Evolutionary conservation across 2,113 vertebrate species (phyloP), one percentile per base, ranked within the genome.

Genomic region (Hoplias malabaricus): DNA sequence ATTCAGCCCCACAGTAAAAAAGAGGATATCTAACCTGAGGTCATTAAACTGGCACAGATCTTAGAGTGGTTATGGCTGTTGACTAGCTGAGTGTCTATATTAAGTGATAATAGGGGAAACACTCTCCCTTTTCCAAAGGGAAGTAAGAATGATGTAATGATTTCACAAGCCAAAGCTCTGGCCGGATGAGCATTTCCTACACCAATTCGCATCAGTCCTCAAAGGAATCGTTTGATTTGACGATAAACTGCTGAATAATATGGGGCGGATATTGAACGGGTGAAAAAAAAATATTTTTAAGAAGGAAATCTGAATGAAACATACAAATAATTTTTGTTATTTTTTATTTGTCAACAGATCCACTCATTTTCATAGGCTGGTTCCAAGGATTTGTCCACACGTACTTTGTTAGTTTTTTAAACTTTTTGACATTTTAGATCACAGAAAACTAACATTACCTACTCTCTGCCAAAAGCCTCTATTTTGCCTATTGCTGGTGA

Each of bases 141-240:
- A 83, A 84, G 76, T 67, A 40, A 84, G 75, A 40, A 69, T 86
- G 88, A 86, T 53, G 72, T 84, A 78, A 88, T 73, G 50, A 11
- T 63, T 76, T 67, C 73, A 79, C 65, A 69, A 76, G 71, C 72
- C 73, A 65, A 67, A 81, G 38, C 73, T 38, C 68, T n/a, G 63
- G 61, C 77, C 72, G 77, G 77, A 79, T 72, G 68, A 71, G 61
- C 69, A 54, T 71, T 67, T 82, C 67, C 69, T 79, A 50, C 25
- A 75, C 68, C 77, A 53, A 70, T 23, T 53, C 48, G 23, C 21
- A 21, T 75, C 76, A 57, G 21, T 46, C 29, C 62, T 70, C 70
- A 14, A 27, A 14, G 23, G 54, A 61, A 38, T 68, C 10, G 23
- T 25, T 59, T 73, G 46, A 77, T 61, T 43, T 40, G 4, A 36